phyloP scores from a whole-genome alignment of 2,888 invertebrate species.

The Andricus curvator region DNA sequence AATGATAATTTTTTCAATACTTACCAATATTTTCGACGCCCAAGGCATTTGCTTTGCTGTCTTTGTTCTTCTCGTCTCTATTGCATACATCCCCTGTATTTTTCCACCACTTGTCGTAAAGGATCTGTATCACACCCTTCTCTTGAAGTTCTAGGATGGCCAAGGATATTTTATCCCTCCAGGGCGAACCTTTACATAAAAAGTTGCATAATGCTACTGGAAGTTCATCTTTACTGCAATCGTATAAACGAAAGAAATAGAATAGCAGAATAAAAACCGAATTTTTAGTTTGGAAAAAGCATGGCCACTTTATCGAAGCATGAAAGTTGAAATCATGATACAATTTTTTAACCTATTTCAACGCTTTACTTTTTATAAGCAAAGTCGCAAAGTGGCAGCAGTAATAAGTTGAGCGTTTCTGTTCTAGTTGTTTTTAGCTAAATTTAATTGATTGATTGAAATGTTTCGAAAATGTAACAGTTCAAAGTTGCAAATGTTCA shows the following conservation, averaged over 20 bases:
- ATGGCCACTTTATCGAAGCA: background rate
- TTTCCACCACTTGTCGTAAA: constrained; percentile 99
- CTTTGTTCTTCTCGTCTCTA: constrained; percentile 91
- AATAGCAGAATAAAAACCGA: background rate
- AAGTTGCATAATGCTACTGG: background rate
- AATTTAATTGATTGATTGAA: no score
- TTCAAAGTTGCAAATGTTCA: no score
- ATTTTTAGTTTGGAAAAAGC: background rate
- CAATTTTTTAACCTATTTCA: background rate
- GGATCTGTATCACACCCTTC: constrained; percentile 93
- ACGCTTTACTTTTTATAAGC: no score
- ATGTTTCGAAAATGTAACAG: no score
- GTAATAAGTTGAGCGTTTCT: no score
- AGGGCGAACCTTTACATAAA: constrained; percentile 85
- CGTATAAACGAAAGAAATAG: background rate
- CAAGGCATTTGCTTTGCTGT: constrained; percentile 94
- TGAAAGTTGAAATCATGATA: background rate
- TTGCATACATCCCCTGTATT: constrained; percentile 95
- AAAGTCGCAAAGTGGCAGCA: no score
- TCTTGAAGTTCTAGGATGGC: constrained; percentile 97
- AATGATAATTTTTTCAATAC: constrained; percentile 49
- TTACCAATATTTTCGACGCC: constrained; percentile 93
- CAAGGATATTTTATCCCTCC: constrained; percentile 97
- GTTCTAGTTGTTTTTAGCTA: no score
- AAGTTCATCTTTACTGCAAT: background rate